A percentile compares a stretch with the other conserved stretches of the same genome.
Conservation (phyloP, 1,140 invertebrate genomes). For the Heliothis virescens region DNA sequence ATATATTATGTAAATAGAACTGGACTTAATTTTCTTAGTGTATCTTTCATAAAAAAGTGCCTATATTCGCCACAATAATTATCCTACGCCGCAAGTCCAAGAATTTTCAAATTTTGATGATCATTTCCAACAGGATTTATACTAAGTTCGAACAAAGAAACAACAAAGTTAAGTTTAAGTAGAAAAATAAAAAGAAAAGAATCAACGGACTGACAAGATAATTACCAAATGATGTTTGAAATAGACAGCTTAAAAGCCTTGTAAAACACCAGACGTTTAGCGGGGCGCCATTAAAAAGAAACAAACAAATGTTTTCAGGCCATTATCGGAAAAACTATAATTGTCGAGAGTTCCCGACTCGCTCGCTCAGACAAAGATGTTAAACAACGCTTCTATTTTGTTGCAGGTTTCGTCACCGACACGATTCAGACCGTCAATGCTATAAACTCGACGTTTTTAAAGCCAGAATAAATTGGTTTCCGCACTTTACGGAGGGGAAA, state of each 20-base stretch:
- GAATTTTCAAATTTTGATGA: no score
- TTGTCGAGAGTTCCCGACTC: constrained; percentile 9
- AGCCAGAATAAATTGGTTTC: constrained; percentile 65
- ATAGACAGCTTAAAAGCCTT: neutral
- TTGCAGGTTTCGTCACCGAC: constrained; percentile 71
- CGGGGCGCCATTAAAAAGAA: constrained; percentile 14
- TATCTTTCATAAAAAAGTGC: no score
- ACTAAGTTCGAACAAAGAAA: no score
- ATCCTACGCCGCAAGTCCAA: no score
- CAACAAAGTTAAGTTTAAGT: neutral
- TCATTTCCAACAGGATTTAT: no score
- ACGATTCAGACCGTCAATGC: constrained; percentile 62
- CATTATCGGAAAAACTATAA: constrained; percentile 28
- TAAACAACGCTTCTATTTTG: constrained; percentile 71
- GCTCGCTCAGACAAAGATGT: constrained; percentile 53
- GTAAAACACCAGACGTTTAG: neutral
- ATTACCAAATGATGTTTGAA: neutral
- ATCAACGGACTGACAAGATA: neutral
- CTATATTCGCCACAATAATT: no score
- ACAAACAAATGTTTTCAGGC: constrained; percentile 11
- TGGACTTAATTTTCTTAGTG: no score
- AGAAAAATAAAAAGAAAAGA: neutral
- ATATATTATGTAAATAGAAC: no score
- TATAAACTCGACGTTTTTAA: constrained; percentile 73
- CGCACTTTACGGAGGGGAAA: constrained; percentile 57